Evolutionary conservation across 1,140 invertebrate species (phyloP).

Genomic region (Babylonia areolata): DNA sequence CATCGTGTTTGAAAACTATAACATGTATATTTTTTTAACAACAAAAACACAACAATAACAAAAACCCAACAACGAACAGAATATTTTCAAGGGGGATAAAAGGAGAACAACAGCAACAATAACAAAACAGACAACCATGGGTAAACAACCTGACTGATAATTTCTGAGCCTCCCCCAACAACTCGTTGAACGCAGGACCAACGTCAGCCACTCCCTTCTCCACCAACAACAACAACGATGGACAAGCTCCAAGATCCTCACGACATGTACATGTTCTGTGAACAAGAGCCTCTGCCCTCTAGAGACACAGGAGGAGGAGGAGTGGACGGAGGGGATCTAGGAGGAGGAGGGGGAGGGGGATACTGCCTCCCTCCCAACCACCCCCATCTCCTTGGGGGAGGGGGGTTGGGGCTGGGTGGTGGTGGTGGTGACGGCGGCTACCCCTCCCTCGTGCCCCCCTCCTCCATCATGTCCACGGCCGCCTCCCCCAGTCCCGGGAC

Average conservation of each 20-base stretch:
- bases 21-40: too few relatives aligned
- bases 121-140: too few relatives aligned
- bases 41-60: too few relatives aligned
- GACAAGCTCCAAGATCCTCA: background rate
- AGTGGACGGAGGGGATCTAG: background rate
- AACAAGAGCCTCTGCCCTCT: background rate
- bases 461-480: background rate
- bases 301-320: background rate
- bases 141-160: too few relatives aligned
- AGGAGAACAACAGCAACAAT: too few relatives aligned
- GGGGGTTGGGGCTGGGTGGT: background rate
- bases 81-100: too few relatives aligned
- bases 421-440: background rate
- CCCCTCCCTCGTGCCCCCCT: background rate
- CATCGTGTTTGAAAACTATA: too few relatives aligned
- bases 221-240: background rate
- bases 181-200: too few relatives aligned
- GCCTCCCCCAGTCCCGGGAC: conserved; percentile 6
- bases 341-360: background rate
- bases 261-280: conserved; percentile 26
- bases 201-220: too few relatives aligned
- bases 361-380: conserved; percentile 13
- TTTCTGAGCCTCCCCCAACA: too few relatives aligned
- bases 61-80: too few relatives aligned
- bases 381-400: background rate